Evolutionary conservation across 2,888 invertebrate species (phyloP).

Genomic region (Brachyopa scutellaris): DNA sequence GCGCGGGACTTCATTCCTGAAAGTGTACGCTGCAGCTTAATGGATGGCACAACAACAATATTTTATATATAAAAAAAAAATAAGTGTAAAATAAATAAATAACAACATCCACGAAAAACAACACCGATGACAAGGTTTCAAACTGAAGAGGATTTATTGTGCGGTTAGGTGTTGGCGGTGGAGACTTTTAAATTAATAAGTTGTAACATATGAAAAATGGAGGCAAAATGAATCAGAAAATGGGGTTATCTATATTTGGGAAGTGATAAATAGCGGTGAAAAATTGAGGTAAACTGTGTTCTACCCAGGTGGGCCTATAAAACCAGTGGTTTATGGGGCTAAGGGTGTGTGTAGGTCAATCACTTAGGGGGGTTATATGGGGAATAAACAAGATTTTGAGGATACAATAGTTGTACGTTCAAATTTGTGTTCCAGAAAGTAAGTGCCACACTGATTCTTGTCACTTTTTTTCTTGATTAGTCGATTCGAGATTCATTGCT

Average conservation of each 20-base stretch:
- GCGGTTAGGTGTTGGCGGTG: constrained; percentile 41
- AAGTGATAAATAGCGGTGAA: background rate
- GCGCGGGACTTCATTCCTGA: background rate
- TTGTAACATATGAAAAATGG: constrained; percentile 48
- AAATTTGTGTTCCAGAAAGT: too few species aligned
- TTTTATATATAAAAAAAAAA: background rate
- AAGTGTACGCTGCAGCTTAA: constrained; percentile 6
- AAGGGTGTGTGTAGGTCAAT: too few species aligned
- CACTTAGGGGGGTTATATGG: too few species aligned
- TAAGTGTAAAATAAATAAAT: constrained; percentile 29
- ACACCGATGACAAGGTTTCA: constrained; percentile 57
- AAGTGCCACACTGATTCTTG: too few species aligned
- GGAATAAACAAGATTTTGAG: too few species aligned
- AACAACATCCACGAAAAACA: constrained; percentile 15
- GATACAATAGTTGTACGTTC: too few species aligned
- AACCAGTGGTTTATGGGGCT: too few species aligned
- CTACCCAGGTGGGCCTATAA: too few species aligned
- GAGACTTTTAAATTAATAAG: constrained; percentile 63
- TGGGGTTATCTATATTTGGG: constrained; percentile 28
- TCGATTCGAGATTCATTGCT: too few species aligned
- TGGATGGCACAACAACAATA: background rate
- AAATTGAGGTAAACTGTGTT: background rate
- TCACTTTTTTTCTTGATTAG: too few species aligned
- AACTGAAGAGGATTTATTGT: constrained; percentile 57
- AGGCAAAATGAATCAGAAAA: constrained; percentile 51